Conservation (phyloP, 2,888 invertebrate genomes). For the Hymenopus coronatus region DNA sequence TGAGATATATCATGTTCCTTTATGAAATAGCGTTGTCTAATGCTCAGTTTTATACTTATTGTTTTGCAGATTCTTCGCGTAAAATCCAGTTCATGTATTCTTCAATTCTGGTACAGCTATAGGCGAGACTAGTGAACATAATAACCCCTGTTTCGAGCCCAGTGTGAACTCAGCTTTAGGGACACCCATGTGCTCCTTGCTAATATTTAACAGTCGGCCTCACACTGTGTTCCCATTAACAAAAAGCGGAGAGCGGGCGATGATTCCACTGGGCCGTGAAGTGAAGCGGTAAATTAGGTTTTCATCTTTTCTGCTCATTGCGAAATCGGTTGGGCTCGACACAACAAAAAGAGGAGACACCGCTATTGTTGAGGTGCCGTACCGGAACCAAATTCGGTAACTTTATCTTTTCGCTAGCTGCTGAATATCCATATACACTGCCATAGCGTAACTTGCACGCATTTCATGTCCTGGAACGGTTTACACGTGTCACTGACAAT, state of each 20-base stretch:
- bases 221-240: background rate
- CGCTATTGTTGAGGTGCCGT: background rate
- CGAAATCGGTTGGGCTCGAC: background rate
- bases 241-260: background rate
- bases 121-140: too few relatives aligned
- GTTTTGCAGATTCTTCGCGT: too few relatives aligned
- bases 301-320: conserved; percentile 4
- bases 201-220: background rate
- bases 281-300: conserved; percentile 23
- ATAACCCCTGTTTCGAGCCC: too few relatives aligned
- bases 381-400: background rate
- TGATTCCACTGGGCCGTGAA: background rate
- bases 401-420: background rate
- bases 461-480: background rate
- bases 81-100: too few relatives aligned
- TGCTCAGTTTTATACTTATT: too few relatives aligned
- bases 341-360: background rate
- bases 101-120: too few relatives aligned
- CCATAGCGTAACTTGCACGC: background rate
- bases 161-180: background rate
- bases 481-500: too few relatives aligned
- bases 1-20: too few relatives aligned
- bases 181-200: background rate
- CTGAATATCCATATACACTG: background rate
- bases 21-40: too few relatives aligned